These are phyloP conservation scores for Phalacrocorax pelagicus DNA, from an alignment of 2,113 vertebrate species.

Conservation along the genomic window DNA sequence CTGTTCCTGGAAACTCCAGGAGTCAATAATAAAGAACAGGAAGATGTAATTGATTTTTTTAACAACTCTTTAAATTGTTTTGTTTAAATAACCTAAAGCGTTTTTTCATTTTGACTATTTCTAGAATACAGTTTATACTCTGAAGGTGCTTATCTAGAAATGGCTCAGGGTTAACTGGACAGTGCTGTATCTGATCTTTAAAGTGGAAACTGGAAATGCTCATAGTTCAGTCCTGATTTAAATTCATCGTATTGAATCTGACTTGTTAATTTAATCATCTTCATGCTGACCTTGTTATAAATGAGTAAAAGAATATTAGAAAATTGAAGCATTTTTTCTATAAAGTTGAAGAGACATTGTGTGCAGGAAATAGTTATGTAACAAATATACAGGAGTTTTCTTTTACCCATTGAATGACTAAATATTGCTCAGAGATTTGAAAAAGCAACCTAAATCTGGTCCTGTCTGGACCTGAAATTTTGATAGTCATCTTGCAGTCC, in stretches of 20 bases:
- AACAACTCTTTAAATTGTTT: neutral
- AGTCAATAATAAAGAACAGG: neutral
- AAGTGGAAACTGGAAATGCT: neutral
- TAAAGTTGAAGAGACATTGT: neutral
- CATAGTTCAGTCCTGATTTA: neutral
- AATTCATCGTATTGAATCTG: neutral
- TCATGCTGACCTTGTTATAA: neutral
- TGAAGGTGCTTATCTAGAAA: neutral
- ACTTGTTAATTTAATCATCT: neutral
- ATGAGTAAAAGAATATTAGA: neutral
- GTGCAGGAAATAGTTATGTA: neutral
- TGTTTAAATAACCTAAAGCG: neutral
- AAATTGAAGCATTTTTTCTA: neutral
- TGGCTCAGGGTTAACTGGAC: neutral
- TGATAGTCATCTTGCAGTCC: neutral
- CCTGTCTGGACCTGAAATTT: neutral
- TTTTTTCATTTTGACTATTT: neutral
- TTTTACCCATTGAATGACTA: neutral
- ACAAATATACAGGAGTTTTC: neutral
- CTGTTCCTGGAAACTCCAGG: neutral
- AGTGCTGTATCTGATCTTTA: neutral
- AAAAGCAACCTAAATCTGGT: neutral
- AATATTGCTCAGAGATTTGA: neutral
- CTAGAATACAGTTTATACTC: neutral
- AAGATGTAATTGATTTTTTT: neutral